Conservation (phyloP, 2,113 vertebrate genomes). For the Pseudopipra pipra region DNA sequence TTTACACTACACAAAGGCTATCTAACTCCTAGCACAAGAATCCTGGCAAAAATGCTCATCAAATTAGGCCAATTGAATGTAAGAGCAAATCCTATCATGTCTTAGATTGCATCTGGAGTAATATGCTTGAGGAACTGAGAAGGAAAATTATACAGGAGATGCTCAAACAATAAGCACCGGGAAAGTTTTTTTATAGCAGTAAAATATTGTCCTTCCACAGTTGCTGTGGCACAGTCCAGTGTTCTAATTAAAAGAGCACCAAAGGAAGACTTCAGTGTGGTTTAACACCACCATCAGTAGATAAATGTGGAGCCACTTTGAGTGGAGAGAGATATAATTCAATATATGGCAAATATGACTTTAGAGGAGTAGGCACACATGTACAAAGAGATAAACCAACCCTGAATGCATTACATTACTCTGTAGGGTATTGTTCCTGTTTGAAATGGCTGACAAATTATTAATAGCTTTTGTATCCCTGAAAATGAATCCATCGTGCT, state of each 20-base stretch:
- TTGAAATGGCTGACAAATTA: background rate
- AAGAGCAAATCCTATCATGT: background rate
- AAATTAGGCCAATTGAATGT: background rate
- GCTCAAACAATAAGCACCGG: background rate
- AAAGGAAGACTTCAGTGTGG: background rate
- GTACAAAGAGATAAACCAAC: background rate
- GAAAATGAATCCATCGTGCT: background rate
- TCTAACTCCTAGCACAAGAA: background rate
- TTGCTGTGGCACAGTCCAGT: background rate
- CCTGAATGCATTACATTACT: background rate
- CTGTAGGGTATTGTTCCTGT: background rate
- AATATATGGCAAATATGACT: background rate
- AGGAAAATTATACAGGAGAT: background rate
- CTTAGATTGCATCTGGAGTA: background rate
- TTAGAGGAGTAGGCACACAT: background rate
- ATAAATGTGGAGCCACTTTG: background rate
- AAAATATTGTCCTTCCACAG: background rate
- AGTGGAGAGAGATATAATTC: background rate
- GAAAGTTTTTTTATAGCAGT: background rate
- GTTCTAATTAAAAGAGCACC: background rate
- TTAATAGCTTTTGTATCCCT: background rate
- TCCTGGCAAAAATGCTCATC: background rate
- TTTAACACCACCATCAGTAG: accelerated
- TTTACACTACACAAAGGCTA: background rate
- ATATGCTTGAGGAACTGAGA: background rate